Evolutionary conservation across 2,113 vertebrate species (phyloP).

Genomic region (Lathamus discolor): DNA sequence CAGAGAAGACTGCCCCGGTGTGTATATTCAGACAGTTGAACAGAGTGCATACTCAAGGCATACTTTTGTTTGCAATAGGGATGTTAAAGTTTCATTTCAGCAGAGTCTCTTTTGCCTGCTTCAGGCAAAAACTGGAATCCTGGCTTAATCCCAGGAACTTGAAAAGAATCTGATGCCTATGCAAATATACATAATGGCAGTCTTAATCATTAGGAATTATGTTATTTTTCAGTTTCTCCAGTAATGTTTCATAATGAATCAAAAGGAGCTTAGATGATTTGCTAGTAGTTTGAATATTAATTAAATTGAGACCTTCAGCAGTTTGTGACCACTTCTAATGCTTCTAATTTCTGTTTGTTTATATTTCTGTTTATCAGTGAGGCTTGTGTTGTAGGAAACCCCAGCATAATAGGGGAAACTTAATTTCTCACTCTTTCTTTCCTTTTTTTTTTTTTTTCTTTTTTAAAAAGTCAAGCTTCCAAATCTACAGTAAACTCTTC

Average conservation of each 20-base stretch:
- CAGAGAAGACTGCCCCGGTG: background rate
- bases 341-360: constrained; percentile 53
- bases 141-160: constrained; percentile 57
- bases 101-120: constrained; percentile 2
- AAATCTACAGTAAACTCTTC: constrained; percentile 4
- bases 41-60: background rate
- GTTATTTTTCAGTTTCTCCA: constrained; percentile 64
- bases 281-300: constrained; percentile 47
- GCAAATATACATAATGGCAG: constrained; percentile 55
- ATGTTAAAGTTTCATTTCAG: constrained; percentile 33
- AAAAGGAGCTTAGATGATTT: constrained; percentile 45
- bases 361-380: constrained; percentile 18
- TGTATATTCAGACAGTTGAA: background rate
- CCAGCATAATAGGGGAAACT: constrained; percentile 1
- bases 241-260: constrained; percentile 50
- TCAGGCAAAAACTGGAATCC: constrained; percentile 52
- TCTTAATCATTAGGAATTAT: constrained; percentile 65
- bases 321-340: constrained; percentile 46
- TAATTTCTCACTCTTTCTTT: background rate
- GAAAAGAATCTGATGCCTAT: constrained; percentile 55
- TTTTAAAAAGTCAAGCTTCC: background rate
- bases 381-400: background rate
- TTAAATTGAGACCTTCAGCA: constrained; percentile 50
- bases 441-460: background rate
- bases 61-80: background rate